These are phyloP conservation scores for Microcebus ravelobensis DNA, from an alignment of 2,113 vertebrate species.

Conservation along the genomic window DNA sequence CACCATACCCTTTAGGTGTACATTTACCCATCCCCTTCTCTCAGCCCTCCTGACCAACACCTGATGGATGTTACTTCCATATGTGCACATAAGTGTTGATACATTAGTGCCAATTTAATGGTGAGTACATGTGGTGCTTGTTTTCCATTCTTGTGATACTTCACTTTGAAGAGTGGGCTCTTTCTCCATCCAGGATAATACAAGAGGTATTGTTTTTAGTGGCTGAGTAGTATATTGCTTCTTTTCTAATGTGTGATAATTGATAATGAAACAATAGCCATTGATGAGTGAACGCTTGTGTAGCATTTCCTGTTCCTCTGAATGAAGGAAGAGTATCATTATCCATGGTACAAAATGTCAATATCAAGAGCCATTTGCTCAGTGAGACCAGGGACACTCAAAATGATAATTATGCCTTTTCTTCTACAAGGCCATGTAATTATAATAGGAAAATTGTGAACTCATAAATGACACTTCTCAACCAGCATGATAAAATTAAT, in stretches of 20 bases:
- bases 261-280: conserved; percentile 71
- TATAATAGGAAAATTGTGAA: conserved; percentile 63
- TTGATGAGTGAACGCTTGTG: conserved; percentile 53
- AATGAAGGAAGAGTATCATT: conserved; percentile 66
- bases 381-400: conserved; percentile 55
- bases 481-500: conserved; percentile 51
- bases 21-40: too few species aligned
- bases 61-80: too few species aligned
- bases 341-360: conserved; percentile 74
- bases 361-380: conserved; percentile 63
- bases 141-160: too few species aligned
- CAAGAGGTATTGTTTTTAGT: too few species aligned
- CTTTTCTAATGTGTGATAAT: conserved; percentile 58
- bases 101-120: too few species aligned
- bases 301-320: conserved; percentile 67
- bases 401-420: conserved; percentile 69
- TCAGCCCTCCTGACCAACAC: too few species aligned
- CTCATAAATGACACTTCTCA: conserved; percentile 47
- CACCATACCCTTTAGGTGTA: too few species aligned
- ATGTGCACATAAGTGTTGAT: too few species aligned
- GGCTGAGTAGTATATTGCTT: background rate
- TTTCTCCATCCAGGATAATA: too few species aligned
- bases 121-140: too few species aligned
- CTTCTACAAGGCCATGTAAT: conserved; percentile 57
- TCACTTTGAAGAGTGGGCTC: too few species aligned